Percentiles rank a stretch among this genome's conserved stretches.
Evolutionary conservation across 2,888 invertebrate species (phyloP).

Genomic region (Dorcus hopei): DNA sequence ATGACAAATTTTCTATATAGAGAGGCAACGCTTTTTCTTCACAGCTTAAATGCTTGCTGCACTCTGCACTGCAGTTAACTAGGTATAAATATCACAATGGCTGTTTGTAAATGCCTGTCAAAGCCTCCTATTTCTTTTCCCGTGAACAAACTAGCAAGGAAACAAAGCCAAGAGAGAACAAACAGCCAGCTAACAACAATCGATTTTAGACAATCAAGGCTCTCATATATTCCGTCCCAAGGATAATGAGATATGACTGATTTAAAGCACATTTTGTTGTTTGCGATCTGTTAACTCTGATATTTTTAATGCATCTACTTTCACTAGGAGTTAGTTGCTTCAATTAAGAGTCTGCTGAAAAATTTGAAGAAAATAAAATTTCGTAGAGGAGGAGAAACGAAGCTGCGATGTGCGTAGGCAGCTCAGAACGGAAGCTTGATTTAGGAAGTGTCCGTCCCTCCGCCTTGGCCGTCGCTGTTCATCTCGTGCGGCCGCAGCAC

Average conservation of each 20-base stretch:
- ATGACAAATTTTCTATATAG: slow-evolving; percentile 1
- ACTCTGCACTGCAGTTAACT: slow-evolving; percentile 12
- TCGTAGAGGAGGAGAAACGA: slow-evolving; percentile 11
- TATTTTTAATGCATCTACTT: slow-evolving; percentile 16
- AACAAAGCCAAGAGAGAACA: slow-evolving; percentile 27
- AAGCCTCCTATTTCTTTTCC: slow-evolving; percentile 21
- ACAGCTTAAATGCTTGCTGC: background rate
- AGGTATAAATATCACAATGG: slow-evolving; percentile 37
- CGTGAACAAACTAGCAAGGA: slow-evolving; percentile 12
- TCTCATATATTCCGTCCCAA: slow-evolving; percentile 18
- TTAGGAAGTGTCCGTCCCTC: slow-evolving; percentile 23
- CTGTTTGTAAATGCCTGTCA: slow-evolving; percentile 33
- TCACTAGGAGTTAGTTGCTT: slow-evolving; percentile 17
- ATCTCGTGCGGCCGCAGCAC: slow-evolving; percentile 62
- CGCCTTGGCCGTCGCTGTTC: slow-evolving; percentile 38
- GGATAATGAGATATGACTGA: slow-evolving; percentile 28
- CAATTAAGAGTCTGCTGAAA: slow-evolving; percentile 3
- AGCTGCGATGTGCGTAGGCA: slow-evolving; percentile 20
- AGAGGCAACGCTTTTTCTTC: slow-evolving; percentile 2
- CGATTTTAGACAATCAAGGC: slow-evolving; percentile 24
- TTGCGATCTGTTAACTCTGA: slow-evolving; percentile 1
- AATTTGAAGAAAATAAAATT: background rate
- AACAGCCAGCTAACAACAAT: slow-evolving; percentile 30
- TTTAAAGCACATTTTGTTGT: slow-evolving; percentile 31
- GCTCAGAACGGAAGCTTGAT: slow-evolving; percentile 3